Base-by-base conservation (phyloP, 2,888 invertebrate species). In the Tromatobia lineatoria region DNA sequence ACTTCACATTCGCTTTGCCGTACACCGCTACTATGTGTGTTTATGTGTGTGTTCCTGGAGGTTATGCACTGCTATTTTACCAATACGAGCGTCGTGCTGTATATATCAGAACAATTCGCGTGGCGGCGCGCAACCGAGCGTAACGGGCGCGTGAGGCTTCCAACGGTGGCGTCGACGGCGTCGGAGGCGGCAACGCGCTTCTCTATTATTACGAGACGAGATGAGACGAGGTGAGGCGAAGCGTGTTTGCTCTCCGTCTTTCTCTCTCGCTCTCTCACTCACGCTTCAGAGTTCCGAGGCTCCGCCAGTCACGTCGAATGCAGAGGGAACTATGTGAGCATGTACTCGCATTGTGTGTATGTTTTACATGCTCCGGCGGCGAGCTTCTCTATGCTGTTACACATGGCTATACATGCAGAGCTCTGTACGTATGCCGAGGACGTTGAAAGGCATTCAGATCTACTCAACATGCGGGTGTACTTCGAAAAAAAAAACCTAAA, bases 151-250 rank as follows among this genome's bases (percentile, higher is more conserved):
- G 78, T 50, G 82, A 80, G 82, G 78, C 71, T 78, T 80, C 64
- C 75, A 67, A 57, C 77, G 85, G 70, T 76, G 80, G 54, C 64
- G 78, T 52, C 66, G 77, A 38, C 71, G 80, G 64, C 64, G 78
- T 66, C 69, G 77, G 47, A 52, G 66, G 69, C 74, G 79, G 75
- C 77, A 59, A 67, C 80, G 78, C 70, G 73, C 84, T 83, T 82
- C 83, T 85, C 87, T 87, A 85, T 88, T 88, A 87, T 88, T 88
- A 87, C 87, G 80, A 85, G 78, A 87, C 83, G 77, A 74, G 77
- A 82, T 59, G 82, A 73, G 69, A 74, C 42, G 57, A 54, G 66
- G 11, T 20, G 78, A 71, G 59, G 50, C 38, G 52, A 73, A 18
- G 23, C 57, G 67, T 57, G 57, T 20, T 66, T 23, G 25, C 50